These are phyloP conservation scores for Loxodonta africana DNA, from an alignment of 2,113 vertebrate species.

Conservation along the genomic window DNA sequence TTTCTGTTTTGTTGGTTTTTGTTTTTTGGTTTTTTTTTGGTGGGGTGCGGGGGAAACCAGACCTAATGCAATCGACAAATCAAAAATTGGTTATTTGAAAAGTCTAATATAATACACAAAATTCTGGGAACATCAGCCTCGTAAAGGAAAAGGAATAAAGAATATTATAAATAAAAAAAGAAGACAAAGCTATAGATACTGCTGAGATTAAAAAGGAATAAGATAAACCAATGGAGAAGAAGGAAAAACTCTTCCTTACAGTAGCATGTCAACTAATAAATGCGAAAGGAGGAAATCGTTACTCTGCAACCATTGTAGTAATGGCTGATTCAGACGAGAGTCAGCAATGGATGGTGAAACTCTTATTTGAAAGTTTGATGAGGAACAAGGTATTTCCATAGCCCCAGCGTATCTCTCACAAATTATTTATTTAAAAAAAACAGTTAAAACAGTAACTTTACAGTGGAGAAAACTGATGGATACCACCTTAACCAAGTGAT, in stretches of 20 bases:
- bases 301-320: not conserved
- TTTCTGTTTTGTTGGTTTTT: no score
- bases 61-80: not conserved
- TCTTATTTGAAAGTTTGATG: not conserved
- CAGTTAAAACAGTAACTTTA: not conserved
- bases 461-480: not conserved
- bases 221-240: not conserved
- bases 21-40: no score
- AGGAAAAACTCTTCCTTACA: not conserved
- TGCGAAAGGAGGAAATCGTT: not conserved
- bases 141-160: not conserved
- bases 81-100: not conserved
- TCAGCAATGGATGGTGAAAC: not conserved
- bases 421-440: slow-evolving; percentile 12
- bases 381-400: not conserved
- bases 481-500: not conserved
- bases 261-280: not conserved
- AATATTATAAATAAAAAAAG: not conserved
- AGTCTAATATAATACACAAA: not conserved
- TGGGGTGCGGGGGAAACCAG: not conserved
- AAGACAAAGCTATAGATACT: not conserved
- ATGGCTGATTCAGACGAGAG: not conserved
- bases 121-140: not conserved
- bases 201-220: not conserved
- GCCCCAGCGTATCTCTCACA: not conserved